Evolutionary conservation across 2,888 invertebrate genomes (phyloP).

Genomic region (Pantelozetes paolii): DNA sequence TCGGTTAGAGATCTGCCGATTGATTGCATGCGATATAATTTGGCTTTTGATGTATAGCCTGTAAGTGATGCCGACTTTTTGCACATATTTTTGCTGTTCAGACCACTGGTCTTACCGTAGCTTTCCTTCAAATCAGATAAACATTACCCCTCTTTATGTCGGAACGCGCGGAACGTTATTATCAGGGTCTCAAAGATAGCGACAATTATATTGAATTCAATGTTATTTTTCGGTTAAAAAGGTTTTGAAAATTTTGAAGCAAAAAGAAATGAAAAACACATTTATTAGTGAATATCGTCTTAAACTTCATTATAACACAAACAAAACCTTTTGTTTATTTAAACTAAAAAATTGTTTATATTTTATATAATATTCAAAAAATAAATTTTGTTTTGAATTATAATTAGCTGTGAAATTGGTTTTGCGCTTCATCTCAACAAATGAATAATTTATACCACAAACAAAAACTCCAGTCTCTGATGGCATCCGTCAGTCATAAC

Average conservation of each 20-base stretch:
- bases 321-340: conserved; percentile 2
- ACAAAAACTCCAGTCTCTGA: neutral
- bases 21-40: conserved; percentile 19
- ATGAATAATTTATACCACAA: conserved; percentile 1
- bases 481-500: neutral
- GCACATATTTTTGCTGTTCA: neutral
- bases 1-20: neutral
- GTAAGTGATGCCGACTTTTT: neutral
- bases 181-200: neutral
- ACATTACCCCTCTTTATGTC: neutral
- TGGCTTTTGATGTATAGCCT: neutral
- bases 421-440: neutral
- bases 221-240: neutral
- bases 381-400: neutral
- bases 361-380: too few species aligned
- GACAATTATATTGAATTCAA: neutral
- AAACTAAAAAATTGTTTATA: neutral
- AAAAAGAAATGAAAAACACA: neutral
- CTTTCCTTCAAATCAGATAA: neutral
- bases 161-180: neutral
- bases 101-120: neutral
- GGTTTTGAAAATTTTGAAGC: neutral
- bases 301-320: neutral
- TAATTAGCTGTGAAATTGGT: neutral
- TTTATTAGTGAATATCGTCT: neutral